These are phyloP conservation scores for Sorex maritimensis DNA, from an alignment of 2,797 vertebrate species.

Conservation along the genomic window DNA sequence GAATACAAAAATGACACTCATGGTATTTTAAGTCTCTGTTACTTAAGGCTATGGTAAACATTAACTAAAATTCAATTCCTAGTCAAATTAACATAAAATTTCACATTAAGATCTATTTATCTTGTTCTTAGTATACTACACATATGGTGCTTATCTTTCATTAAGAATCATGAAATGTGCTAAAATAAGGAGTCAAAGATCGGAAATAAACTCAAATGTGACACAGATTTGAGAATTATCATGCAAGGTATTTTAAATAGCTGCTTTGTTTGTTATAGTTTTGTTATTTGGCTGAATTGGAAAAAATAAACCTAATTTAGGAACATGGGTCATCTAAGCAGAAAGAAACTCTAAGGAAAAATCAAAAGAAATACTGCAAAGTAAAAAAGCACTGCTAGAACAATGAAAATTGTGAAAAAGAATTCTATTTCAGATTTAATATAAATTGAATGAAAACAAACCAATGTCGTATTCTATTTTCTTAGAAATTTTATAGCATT, in stretches of 20 bases:
- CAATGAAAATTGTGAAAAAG: slow-evolving; percentile 7
- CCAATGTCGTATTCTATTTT: neutral
- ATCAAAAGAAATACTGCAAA: slow-evolving; percentile 13
- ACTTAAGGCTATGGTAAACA: neutral
- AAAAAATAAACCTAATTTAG: neutral
- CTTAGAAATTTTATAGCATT: neutral
- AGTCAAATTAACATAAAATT: neutral
- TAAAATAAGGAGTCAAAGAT: slow-evolving; percentile 16
- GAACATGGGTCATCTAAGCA: neutral
- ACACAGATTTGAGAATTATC: slow-evolving; percentile 4
- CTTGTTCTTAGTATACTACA: neutral
- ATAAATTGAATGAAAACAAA: slow-evolving; percentile 34
- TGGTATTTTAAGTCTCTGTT: no score
- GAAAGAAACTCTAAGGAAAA: neutral
- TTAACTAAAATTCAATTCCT: neutral
- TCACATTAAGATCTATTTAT: neutral
- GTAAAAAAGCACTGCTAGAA: slow-evolving; percentile 7
- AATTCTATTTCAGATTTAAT: neutral
- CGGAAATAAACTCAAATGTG: neutral
- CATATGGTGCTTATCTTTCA: neutral
- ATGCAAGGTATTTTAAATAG: neutral
- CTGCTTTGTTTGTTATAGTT: neutral
- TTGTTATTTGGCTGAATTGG: neutral
- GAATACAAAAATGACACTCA: no score
- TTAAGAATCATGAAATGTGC: neutral